Percentiles rank a stretch among this genome's conserved stretches.
Evolutionary conservation across 2,797 vertebrate species (phyloP).

Genomic region (Pseudocheirus occidentalis): DNA sequence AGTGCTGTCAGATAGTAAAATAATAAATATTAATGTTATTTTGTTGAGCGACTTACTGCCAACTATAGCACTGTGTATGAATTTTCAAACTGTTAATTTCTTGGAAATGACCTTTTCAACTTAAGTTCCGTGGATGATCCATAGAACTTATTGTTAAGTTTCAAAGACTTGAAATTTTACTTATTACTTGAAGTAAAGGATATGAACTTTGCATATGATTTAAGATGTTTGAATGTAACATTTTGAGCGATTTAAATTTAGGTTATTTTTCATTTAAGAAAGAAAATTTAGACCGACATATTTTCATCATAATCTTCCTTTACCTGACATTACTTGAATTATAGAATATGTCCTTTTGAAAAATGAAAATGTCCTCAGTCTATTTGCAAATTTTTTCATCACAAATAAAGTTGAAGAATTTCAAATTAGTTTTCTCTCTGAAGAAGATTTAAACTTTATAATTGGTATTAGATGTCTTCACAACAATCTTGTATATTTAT

Average conservation of each 20-base stretch:
- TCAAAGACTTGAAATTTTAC: constrained; percentile 45
- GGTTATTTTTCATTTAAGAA: constrained; percentile 13
- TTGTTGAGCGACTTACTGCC: constrained; percentile 36
- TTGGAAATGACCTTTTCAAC: constrained; percentile 36
- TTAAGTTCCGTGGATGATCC: neutral
- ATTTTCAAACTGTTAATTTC: constrained; percentile 40
- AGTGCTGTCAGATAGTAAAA: constrained; percentile 14
- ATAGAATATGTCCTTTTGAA: constrained; percentile 34
- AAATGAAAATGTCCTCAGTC: constrained; percentile 28
- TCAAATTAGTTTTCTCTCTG: constrained; percentile 45
- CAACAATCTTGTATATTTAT: neutral
- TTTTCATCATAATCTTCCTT: constrained; percentile 27
- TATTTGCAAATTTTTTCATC: constrained; percentile 35
- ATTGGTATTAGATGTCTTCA: constrained; percentile 5
- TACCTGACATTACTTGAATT: neutral
- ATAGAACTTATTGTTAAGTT: constrained; percentile 14
- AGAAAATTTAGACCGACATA: neutral
- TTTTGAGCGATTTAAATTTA: constrained; percentile 22
- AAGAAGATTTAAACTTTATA: constrained; percentile 33
- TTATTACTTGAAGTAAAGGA: constrained; percentile 11
- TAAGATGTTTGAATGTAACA: constrained; percentile 22
- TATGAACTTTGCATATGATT: constrained; percentile 27
- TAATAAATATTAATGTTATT: constrained; percentile 28
- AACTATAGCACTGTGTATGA: constrained; percentile 18
- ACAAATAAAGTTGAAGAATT: constrained; percentile 24